phyloP scores from a whole-genome alignment of 2,113 vertebrate genomes.

The Gambusia affinis region DNA sequence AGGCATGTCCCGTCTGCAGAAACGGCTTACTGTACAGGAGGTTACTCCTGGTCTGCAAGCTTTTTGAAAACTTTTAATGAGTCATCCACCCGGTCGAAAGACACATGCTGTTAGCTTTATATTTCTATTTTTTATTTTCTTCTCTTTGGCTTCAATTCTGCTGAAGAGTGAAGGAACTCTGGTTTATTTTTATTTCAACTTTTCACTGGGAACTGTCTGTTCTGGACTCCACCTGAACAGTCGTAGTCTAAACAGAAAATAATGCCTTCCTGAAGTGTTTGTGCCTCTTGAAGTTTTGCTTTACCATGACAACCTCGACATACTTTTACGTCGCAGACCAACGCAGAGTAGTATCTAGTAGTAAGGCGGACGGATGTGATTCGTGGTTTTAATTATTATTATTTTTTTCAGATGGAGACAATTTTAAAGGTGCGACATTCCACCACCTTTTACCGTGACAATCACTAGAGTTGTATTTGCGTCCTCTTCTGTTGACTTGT shows the following conservation, averaged over 20 bases:
- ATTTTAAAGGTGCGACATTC: too few species aligned
- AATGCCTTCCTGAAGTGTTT: background rate
- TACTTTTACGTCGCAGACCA: too few species aligned
- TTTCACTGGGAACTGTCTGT: background rate
- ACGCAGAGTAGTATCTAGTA: too few species aligned
- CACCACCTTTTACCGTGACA: too few species aligned
- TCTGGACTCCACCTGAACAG: too few species aligned
- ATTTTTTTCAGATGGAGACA: too few species aligned
- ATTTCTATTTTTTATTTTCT: background rate
- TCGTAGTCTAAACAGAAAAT: background rate
- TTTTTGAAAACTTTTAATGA: constrained; percentile 11
- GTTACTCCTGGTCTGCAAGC: constrained; percentile 2
- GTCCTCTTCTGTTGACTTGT: background rate
- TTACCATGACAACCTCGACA: too few species aligned
- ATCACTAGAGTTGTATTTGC: too few species aligned
- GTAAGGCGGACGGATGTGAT: too few species aligned
- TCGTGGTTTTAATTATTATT: too few species aligned
- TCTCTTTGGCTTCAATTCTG: background rate
- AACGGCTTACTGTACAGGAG: constrained; percentile 42
- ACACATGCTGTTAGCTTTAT: background rate
- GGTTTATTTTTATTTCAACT: background rate
- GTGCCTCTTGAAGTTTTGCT: too few species aligned
- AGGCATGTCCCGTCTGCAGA: constrained; percentile 69
- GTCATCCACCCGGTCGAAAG: constrained; percentile 1
- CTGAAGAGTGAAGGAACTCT: background rate